These are phyloP conservation scores for Falco rusticolus DNA, from an alignment of 2,797 vertebrate species.

Conservation along the genomic window DNA sequence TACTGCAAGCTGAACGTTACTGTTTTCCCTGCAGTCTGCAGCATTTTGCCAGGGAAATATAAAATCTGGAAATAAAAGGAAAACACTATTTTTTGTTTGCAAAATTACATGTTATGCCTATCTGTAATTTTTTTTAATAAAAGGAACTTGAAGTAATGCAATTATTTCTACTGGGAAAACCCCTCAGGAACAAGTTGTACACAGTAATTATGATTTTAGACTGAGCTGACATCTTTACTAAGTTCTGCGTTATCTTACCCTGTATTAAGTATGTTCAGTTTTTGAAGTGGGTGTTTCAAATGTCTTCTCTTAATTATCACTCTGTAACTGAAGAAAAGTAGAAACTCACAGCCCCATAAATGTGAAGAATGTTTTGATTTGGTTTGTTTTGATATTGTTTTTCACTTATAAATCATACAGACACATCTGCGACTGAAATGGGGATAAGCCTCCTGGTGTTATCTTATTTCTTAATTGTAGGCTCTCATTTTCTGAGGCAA, in stretches of 20 bases:
- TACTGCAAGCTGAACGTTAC: slow-evolving; percentile 27
- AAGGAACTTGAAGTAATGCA: slow-evolving; percentile 65
- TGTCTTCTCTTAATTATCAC: slow-evolving; percentile 76
- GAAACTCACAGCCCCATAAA: slow-evolving; percentile 55
- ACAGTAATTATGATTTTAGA: slow-evolving; percentile 77
- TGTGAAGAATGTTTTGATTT: slow-evolving; percentile 62
- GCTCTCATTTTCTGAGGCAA: slow-evolving; percentile 20
- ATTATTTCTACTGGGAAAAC: slow-evolving; percentile 71
- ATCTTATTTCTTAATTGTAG: slow-evolving; percentile 72
- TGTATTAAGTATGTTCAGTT: slow-evolving; percentile 69
- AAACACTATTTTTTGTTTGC: slow-evolving; percentile 65
- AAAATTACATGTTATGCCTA: slow-evolving; percentile 71
- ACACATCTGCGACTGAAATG: slow-evolving; percentile 42
- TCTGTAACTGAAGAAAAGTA: slow-evolving; percentile 64
- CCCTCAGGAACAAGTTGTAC: slow-evolving; percentile 65
- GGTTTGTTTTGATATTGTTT: slow-evolving; percentile 72
- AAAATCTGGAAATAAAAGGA: slow-evolving; percentile 59
- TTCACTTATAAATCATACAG: slow-evolving; percentile 75
- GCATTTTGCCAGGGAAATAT: slow-evolving; percentile 56
- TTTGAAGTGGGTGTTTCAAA: slow-evolving; percentile 77
- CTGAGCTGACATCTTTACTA: slow-evolving; percentile 70
- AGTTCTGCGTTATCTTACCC: slow-evolving; percentile 69
- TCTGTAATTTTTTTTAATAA: slow-evolving; percentile 65
- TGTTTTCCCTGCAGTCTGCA: slow-evolving; percentile 60
- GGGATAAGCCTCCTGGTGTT: slow-evolving; percentile 54